phyloP scores from a whole-genome alignment of 2,113 vertebrate species.

The Cyanoderma ruficeps region DNA sequence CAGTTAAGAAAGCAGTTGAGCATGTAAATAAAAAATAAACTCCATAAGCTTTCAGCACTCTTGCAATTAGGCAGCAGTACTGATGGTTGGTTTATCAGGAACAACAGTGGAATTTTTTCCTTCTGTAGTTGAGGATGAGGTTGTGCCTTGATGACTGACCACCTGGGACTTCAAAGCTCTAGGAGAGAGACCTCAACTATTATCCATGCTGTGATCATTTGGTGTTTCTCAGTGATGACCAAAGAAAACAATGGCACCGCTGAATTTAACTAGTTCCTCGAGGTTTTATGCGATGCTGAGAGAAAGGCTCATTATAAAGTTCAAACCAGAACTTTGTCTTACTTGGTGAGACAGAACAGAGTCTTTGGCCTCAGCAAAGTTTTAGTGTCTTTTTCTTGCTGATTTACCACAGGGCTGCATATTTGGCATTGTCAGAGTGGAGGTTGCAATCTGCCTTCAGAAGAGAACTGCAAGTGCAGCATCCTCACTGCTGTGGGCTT shows the following conservation, averaged over 20 bases:
- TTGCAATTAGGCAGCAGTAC: not conserved
- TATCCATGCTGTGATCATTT: not conserved
- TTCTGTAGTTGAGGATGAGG: not conserved
- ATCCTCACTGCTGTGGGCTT: not conserved
- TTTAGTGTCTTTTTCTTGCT: not conserved
- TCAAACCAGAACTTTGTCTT: not conserved
- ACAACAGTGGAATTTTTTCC: not conserved
- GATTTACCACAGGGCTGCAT: not conserved
- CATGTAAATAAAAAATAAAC: slow-evolving; percentile 6
- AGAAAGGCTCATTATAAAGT: not conserved
- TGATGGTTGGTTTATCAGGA: slow-evolving; percentile 24
- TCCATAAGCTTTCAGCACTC: not conserved
- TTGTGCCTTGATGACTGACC: not conserved
- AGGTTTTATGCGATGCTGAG: not conserved
- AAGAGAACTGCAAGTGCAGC: not conserved
- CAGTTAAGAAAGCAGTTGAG: not conserved
- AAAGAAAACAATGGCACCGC: not conserved
- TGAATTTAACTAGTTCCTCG: not conserved
- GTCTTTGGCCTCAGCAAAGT: not conserved
- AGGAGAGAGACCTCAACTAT: not conserved
- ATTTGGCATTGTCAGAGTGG: not conserved
- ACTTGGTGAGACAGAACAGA: not conserved
- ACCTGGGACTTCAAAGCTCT: slow-evolving; percentile 3
- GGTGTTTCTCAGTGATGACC: not conserved
- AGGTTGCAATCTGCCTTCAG: not conserved